phyloP scores from a whole-genome alignment of 2,888 invertebrate genomes.

The Pterostichus niger region DNA sequence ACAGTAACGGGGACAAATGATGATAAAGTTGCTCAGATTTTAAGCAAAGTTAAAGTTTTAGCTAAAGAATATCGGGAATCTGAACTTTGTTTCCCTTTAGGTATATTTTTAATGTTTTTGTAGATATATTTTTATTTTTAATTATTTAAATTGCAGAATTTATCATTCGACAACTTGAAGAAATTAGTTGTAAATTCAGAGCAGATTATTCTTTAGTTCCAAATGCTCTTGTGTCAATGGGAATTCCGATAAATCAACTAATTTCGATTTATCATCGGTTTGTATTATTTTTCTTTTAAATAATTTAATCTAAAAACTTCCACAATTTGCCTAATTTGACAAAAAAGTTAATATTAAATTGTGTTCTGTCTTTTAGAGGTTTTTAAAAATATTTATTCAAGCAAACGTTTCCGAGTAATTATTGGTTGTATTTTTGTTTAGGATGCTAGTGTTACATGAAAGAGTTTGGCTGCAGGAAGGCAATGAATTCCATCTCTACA shows the following conservation, averaged over 20 bases:
- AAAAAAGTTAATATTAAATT: too few species aligned
- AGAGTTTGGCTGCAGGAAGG: conserved; percentile 92
- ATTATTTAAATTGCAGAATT: conserved; percentile 80
- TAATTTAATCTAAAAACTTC: too few species aligned
- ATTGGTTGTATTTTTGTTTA: conserved; percentile 72
- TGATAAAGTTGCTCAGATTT: conserved; percentile 84
- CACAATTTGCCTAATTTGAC: too few species aligned
- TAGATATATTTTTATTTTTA: conserved; percentile 47
- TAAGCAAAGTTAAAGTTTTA: conserved; percentile 87
- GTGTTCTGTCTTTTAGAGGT: too few species aligned
- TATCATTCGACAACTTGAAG: conserved; percentile 88
- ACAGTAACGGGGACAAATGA: conserved; percentile 77
- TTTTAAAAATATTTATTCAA: too few species aligned
- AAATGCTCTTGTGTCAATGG: conserved; percentile 86
- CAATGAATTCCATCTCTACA: conserved; percentile 91
- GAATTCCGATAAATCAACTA: conserved; percentile 87
- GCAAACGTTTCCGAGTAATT: too few species aligned
- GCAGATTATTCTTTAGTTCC: conserved; percentile 88
- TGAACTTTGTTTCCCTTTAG: conserved; percentile 92
- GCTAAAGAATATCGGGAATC: conserved; percentile 89
- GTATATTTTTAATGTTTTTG: conserved; percentile 76
- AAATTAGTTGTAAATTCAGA: conserved; percentile 86
- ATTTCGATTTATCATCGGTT: conserved; percentile 91
- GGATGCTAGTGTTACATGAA: conserved; percentile 89
- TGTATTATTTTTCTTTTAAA: conserved; percentile 49